A percentile compares a stretch with the other conserved stretches of the same genome.
phyloP scores from a whole-genome alignment of 2,797 vertebrate genomes.

The Vipera latastei region DNA sequence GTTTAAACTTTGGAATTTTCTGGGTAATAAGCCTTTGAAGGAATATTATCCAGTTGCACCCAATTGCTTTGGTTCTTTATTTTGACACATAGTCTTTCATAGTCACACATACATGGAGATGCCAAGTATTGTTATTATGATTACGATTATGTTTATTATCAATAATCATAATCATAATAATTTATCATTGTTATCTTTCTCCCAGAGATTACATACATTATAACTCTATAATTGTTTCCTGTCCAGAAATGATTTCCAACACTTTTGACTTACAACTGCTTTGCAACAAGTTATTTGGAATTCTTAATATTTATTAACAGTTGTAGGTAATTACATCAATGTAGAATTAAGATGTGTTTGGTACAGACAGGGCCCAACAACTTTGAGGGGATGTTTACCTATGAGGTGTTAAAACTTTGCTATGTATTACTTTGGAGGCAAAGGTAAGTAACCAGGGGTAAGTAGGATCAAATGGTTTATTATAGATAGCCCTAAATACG shows the following conservation, averaged over 20 bases:
- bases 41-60: neutral
- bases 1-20: neutral
- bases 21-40: neutral
- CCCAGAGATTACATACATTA: conserved; percentile 50
- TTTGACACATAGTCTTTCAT: neutral
- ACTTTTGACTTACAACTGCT: conserved; percentile 38
- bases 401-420: neutral
- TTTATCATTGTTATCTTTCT: conserved; percentile 42
- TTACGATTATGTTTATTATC: too few relatives aligned
- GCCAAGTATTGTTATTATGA: conserved; percentile 10
- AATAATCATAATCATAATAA: too few relatives aligned
- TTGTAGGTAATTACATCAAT: neutral
- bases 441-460: neutral
- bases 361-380: neutral
- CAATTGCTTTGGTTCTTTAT: neutral
- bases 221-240: conserved; percentile 48
- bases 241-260: conserved; percentile 48
- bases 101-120: neutral
- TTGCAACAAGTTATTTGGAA: neutral
- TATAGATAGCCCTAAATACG: neutral
- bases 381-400: neutral
- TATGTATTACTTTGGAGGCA: neutral
- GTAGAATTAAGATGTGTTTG: neutral
- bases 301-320: neutral
- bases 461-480: neutral